phyloP scores from a whole-genome alignment of 2,888 invertebrate species.

The Athalia rosae region DNA sequence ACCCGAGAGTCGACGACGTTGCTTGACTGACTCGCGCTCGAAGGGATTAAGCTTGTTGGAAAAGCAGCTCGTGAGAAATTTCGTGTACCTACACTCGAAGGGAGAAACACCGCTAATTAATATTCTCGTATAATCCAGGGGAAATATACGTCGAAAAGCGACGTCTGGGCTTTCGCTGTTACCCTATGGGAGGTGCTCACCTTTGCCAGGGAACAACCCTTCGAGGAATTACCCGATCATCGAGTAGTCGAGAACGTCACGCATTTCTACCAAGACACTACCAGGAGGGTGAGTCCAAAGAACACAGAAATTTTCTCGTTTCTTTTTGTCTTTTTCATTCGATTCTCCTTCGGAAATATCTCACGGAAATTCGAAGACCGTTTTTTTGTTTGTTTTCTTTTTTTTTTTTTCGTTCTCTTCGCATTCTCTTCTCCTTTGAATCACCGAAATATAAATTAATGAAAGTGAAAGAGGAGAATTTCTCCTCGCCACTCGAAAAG shows the following conservation, averaged over 20 bases:
- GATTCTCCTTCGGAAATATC: too few species aligned
- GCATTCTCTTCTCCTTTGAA: too few species aligned
- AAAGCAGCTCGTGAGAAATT: conserved; percentile 8
- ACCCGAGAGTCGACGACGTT: conserved; percentile 6
- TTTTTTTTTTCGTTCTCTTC: not conserved
- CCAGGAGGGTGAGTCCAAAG: conserved; percentile 78
- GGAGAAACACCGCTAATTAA: conserved; percentile 49
- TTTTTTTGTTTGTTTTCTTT: not conserved
- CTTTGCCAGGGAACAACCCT: conserved; percentile 88
- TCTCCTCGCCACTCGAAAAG: not conserved
- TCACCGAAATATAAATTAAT: too few species aligned
- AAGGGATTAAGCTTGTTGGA: not conserved
- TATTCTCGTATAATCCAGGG: conserved; percentile 76
- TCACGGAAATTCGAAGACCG: not conserved
- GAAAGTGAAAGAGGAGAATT: too few species aligned
- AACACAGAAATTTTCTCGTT: not conserved
- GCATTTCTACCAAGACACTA: conserved; percentile 84
- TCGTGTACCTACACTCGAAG: conserved; percentile 19
- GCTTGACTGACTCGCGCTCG: conserved; percentile 31
- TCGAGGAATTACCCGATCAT: conserved; percentile 85
- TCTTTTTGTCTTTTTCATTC: too few species aligned
- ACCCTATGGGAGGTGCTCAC: conserved; percentile 92
- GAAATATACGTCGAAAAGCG: conserved; percentile 88
- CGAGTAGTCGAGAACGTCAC: conserved; percentile 89
- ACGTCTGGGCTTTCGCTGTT: conserved; percentile 93